A percentile compares a stretch with the other conserved stretches of the same genome.
These are phyloP conservation scores for Papilio machaon DNA, from an alignment of 1,140 invertebrate species.

Conservation along the genomic window DNA sequence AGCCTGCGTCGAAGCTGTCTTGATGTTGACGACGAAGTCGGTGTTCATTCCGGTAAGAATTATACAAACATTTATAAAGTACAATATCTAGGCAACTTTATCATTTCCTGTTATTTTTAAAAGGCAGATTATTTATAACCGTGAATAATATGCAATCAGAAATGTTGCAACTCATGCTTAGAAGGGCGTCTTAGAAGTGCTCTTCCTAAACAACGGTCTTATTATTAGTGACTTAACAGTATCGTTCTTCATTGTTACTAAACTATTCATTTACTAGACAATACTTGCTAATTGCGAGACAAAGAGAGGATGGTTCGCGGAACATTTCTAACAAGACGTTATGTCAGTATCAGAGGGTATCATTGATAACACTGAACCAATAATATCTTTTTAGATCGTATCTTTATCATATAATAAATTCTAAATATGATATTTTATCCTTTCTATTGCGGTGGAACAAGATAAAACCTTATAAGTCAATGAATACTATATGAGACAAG, in stretches of 20 bases:
- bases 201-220: constrained; percentile 12
- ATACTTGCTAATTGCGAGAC: constrained; percentile 56
- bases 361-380: not conserved
- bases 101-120: not conserved
- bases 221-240: constrained; percentile 51
- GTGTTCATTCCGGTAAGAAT: constrained; percentile 84
- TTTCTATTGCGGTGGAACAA: not conserved
- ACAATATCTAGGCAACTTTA: not conserved
- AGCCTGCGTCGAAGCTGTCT: constrained; percentile 81
- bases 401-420: not conserved
- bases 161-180: not conserved
- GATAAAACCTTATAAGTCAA: not conserved
- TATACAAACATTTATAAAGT: not conserved
- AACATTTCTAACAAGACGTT: constrained; percentile 27
- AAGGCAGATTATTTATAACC: not conserved
- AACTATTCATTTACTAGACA: constrained; percentile 55
- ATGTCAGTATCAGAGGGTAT: constrained; percentile 32
- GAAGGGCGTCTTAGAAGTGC: not conserved
- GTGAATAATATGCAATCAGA: not conserved
- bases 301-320: constrained; percentile 37
- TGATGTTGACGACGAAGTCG: constrained; percentile 83
- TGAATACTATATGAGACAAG: constrained; percentile 28
- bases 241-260: constrained; percentile 46
- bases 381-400: constrained; percentile 22
- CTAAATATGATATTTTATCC: constrained; percentile 13